Percentiles rank a stretch among this genome's conserved stretches.
Conservation (phyloP, 2,797 vertebrate species). For the Phataginus tricuspis region DNA sequence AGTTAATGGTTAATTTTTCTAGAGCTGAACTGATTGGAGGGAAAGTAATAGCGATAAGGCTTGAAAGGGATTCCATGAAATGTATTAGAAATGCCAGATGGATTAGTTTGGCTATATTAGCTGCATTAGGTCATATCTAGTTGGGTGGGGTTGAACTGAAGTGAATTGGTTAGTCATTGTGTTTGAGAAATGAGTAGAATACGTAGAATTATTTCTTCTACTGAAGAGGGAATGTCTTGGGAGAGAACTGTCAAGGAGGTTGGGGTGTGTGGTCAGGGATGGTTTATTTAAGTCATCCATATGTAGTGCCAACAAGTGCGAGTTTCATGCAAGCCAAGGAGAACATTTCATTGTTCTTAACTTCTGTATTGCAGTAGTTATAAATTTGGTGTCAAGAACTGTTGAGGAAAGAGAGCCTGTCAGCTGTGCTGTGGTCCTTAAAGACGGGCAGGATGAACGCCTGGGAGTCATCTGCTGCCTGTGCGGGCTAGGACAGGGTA, state of each 20-base stretch:
- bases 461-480: neutral
- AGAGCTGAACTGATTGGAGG: neutral
- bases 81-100: neutral
- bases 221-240: constrained; percentile 7
- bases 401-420: neutral
- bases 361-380: neutral
- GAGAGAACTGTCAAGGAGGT: neutral
- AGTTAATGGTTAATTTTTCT: neutral
- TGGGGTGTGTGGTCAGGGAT: neutral
- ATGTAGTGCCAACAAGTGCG: neutral
- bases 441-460: neutral
- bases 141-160: neutral
- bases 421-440: neutral
- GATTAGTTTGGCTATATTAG: constrained; percentile 8
- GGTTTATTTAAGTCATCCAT: neutral
- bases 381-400: neutral
- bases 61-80: neutral
- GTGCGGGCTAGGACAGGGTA: neutral
- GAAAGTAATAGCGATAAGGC: neutral
- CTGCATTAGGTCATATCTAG: neutral
- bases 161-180: neutral
- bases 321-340: neutral
- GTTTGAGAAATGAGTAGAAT: constrained; percentile 46
- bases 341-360: neutral
- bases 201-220: constrained; percentile 12